Conservation (phyloP, 2,113 vertebrate genomes). For the Suricata suricatta region DNA sequence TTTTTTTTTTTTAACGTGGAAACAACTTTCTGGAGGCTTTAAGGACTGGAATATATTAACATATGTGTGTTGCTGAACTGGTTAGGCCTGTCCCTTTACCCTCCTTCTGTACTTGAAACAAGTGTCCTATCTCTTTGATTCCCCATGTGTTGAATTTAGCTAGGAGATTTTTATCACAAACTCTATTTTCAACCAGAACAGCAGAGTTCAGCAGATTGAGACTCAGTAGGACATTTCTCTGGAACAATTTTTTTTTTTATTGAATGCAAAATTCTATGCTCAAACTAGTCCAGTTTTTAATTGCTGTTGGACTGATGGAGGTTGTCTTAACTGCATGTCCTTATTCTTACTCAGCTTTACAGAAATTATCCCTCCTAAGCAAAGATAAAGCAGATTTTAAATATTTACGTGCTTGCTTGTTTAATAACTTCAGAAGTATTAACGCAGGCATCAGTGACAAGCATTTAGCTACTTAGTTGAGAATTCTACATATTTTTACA, state of each 20-base stretch:
- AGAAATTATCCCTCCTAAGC: background rate
- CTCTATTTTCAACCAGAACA: conserved; percentile 56
- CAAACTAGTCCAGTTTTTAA: conserved; percentile 18
- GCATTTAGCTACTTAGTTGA: background rate
- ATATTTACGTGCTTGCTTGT: background rate
- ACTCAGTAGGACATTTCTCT: conserved; percentile 63
- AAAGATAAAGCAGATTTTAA: background rate
- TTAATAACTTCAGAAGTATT: background rate
- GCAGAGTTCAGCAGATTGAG: conserved; percentile 65
- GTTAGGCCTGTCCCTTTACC: background rate
- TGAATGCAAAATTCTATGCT: conserved; percentile 37
- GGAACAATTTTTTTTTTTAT: conserved; percentile 50
- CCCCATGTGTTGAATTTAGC: background rate
- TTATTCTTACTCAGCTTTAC: background rate
- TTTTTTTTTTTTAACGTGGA: background rate
- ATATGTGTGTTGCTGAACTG: background rate
- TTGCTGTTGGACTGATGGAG: conserved; percentile 44
- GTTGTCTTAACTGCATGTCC: background rate
- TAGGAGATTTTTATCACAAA: conserved; percentile 18
- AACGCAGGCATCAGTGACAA: background rate
- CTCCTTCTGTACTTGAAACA: conserved; percentile 36
- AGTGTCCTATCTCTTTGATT: conserved; percentile 26
- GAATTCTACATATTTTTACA: background rate
- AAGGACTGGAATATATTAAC: background rate
- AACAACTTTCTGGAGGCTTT: background rate